Conservation (phyloP, 2,113 vertebrate species). For the Lepidothrix coronata region DNA sequence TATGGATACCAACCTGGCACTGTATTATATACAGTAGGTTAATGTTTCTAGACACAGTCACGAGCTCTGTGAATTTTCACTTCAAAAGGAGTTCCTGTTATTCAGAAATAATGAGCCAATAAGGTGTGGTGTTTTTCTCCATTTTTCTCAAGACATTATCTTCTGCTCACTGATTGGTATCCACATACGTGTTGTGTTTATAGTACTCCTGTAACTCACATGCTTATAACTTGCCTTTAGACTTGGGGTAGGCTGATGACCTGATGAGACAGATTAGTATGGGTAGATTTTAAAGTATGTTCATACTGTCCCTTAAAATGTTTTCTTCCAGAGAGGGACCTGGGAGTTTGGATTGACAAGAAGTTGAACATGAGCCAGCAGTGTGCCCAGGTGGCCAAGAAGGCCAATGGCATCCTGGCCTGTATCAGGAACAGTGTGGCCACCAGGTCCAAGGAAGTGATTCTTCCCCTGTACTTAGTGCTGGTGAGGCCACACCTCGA, state of each 20-base stretch:
- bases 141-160: background rate
- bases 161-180: background rate
- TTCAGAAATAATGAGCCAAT: background rate
- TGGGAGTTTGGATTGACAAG: no score
- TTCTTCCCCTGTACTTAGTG: no score
- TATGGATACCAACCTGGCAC: background rate
- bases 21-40: background rate
- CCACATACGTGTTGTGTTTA: background rate
- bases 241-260: accelerated
- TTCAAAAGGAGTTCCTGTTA: background rate
- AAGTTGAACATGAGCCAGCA: no score
- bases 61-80: background rate
- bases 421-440: no score
- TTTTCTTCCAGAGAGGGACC: background rate
- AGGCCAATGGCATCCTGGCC: no score
- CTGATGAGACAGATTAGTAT: background rate
- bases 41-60: background rate
- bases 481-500: no score
- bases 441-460: no score
- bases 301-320: background rate
- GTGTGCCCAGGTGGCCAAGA: no score
- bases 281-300: background rate
- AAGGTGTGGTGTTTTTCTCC: background rate
- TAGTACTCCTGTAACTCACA: background rate
- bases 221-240: background rate